Evolutionary conservation across 2,888 invertebrate genomes (phyloP).

Genomic region (Hydrotaea cyrtoneurina): DNA sequence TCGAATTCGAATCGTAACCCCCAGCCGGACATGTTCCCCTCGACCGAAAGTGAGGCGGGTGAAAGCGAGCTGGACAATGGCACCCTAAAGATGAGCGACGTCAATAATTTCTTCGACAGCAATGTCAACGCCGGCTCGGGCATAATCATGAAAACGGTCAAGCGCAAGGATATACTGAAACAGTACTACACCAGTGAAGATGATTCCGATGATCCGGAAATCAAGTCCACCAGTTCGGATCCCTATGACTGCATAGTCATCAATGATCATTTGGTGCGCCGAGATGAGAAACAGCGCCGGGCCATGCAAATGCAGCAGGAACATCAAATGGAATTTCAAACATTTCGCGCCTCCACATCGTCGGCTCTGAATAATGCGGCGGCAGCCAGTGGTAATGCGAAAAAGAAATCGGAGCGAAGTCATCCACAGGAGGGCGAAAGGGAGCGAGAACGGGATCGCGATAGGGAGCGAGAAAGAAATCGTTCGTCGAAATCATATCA

Average conservation of each 20-base stretch:
- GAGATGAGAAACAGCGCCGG: conserved; percentile 81
- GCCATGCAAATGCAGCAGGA: conserved; percentile 79
- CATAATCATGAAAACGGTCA: conserved; percentile 86
- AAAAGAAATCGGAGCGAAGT: conserved; percentile 51
- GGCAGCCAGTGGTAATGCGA: conserved; percentile 69
- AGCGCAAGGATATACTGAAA: conserved; percentile 87
- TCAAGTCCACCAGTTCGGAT: conserved; percentile 86
- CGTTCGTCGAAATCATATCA: conserved; percentile 56
- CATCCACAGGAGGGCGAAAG: conserved; percentile 17
- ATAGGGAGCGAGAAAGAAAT: conserved; percentile 34
- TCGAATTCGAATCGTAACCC: conserved; percentile 34
- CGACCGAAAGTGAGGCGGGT: conserved; percentile 75
- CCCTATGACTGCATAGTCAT: conserved; percentile 92
- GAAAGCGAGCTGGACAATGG: conserved; percentile 78
- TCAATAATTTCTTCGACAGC: conserved; percentile 82
- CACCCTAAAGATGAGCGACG: conserved; percentile 82
- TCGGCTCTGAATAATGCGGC: conserved; percentile 70
- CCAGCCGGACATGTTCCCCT: conserved; percentile 71
- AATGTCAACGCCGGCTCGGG: conserved; percentile 80
- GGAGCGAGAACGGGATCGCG: conserved; percentile 16
- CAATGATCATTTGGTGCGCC: conserved; percentile 85
- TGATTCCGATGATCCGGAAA: conserved; percentile 83
- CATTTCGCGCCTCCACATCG: conserved; percentile 81
- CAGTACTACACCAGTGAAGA: conserved; percentile 85
- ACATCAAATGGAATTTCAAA: conserved; percentile 82